phyloP scores from a whole-genome alignment of 2,888 invertebrate species.

The Acholoe squamosa region DNA sequence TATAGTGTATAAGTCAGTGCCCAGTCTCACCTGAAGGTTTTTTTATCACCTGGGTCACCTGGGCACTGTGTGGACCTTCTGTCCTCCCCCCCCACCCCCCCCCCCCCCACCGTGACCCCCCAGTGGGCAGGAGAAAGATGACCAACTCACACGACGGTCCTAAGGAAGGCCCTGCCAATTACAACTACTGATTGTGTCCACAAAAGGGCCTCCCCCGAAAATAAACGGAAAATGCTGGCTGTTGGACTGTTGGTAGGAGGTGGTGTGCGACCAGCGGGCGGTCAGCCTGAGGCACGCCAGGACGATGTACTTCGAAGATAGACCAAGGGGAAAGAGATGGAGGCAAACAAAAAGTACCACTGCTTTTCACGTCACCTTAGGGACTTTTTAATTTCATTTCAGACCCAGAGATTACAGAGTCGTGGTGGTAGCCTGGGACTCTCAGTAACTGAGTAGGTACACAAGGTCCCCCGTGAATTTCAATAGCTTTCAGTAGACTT shows the following conservation, averaged over 20 bases:
- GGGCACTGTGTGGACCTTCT: background rate
- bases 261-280: constrained; percentile 19
- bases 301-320: background rate
- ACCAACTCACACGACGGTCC: constrained; percentile 29
- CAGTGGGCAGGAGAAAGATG: constrained; percentile 29
- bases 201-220: constrained; percentile 13
- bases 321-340: background rate
- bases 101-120: background rate
- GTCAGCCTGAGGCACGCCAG: background rate
- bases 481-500: no score
- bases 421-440: background rate
- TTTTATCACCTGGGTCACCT: background rate
- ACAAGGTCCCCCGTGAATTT: no score
- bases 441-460: no score
- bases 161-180: background rate
- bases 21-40: constrained; percentile 1
- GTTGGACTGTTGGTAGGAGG: background rate
- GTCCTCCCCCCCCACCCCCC: background rate
- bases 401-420: constrained; percentile 4
- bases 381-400: constrained; percentile 20
- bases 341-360: background rate
- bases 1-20: background rate
- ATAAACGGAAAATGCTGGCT: constrained; percentile 35
- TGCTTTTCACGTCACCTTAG: background rate
- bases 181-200: constrained; percentile 33